Percentiles rank a stretch among this genome's conserved stretches.
phyloP scores from a whole-genome alignment of 1,140 invertebrate species.

The Trichonephila inaurata region DNA sequence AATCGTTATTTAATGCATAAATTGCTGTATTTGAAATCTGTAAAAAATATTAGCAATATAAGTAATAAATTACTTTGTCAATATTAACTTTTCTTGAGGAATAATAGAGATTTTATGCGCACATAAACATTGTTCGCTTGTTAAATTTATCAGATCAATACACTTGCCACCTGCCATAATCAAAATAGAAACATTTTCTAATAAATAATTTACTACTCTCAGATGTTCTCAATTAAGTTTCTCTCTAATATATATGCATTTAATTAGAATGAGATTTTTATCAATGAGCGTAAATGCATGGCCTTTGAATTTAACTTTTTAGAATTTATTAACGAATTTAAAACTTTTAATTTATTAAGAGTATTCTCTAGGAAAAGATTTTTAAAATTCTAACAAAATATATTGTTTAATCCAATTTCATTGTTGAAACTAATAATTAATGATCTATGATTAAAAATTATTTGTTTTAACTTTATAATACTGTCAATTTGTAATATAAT shows the following conservation, averaged over 20 bases:
- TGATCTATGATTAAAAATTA: no score
- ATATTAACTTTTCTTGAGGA: not conserved
- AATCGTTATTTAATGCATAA: not conserved
- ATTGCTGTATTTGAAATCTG: not conserved
- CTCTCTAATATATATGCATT: not conserved
- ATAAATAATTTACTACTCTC: slow-evolving; percentile 45
- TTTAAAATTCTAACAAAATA: not conserved
- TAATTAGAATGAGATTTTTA: slow-evolving; percentile 14
- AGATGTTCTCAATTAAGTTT: slow-evolving; percentile 32
- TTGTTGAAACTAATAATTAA: no score
- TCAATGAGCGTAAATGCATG: not conserved
- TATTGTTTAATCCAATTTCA: not conserved
- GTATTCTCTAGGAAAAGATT: not conserved
- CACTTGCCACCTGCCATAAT: slow-evolving; percentile 57
- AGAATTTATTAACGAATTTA: not conserved
- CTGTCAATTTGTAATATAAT: no score
- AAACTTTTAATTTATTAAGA: not conserved
- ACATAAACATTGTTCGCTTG: slow-evolving; percentile 53
- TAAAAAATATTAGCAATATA: not conserved
- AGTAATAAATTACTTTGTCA: not conserved
- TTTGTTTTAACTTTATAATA: no score
- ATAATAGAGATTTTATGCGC: not conserved
- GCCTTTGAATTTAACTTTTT: not conserved
- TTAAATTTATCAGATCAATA: slow-evolving; percentile 61
- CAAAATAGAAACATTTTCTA: slow-evolving; percentile 66